Percentiles rank a stretch among this genome's conserved stretches.
phyloP scores from a whole-genome alignment of 64 coral and sea anemone species.

The Montipora capricornis region DNA sequence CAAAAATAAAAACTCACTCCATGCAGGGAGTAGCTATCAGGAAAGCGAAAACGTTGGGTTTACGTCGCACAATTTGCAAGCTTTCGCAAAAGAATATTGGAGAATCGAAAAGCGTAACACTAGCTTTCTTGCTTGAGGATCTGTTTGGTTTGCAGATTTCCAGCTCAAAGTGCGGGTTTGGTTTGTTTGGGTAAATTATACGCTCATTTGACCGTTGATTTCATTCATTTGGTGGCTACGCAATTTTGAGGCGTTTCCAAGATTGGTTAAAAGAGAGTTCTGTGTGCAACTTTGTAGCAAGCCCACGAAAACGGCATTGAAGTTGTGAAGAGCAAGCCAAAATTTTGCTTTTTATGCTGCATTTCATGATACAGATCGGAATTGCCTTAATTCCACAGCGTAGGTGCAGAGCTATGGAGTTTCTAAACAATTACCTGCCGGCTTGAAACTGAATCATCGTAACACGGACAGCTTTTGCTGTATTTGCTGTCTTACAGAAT shows the following conservation, averaged over 20 bases:
- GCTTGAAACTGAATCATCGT: neutral
- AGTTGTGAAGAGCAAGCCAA: neutral
- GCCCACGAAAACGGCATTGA: neutral
- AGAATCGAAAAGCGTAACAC: neutral
- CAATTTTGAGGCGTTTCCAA: slow-evolving; percentile 43
- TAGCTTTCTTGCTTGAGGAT: neutral
- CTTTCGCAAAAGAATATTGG: neutral
- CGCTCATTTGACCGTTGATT: neutral
- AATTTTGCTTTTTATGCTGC: neutral
- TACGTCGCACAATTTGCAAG: neutral
- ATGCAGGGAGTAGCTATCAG: slow-evolving; percentile 19
- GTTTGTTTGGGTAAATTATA: neutral
- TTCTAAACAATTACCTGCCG: neutral
- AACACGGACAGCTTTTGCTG: neutral
- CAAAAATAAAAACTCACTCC: slow-evolving; percentile 48
- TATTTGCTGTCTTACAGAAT: neutral
- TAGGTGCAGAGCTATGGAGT: neutral
- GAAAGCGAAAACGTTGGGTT: slow-evolving; percentile 12
- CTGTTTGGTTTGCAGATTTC: neutral
- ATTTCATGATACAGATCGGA: neutral
- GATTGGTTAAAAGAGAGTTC: neutral
- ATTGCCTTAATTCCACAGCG: neutral
- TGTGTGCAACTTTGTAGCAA: neutral
- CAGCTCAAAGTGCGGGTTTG: neutral
- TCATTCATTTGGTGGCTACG: neutral